phyloP scores from a whole-genome alignment of 2,113 vertebrate species.

The Hypanus sabinus region DNA sequence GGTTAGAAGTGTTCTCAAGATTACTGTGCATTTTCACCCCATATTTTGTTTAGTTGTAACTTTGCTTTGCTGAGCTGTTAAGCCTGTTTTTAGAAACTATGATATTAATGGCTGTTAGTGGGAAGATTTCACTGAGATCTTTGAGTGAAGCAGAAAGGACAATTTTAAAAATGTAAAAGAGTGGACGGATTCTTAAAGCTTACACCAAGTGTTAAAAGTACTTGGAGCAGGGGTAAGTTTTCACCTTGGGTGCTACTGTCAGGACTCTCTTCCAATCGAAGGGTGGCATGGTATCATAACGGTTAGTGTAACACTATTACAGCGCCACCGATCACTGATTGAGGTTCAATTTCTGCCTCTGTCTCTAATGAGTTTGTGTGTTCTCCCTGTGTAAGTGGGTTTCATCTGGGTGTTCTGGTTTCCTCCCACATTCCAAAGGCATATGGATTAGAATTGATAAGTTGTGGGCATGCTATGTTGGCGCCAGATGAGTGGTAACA shows the following conservation, averaged over 20 bases:
- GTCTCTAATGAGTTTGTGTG: too few relatives aligned
- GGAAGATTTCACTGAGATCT: not conserved
- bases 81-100: not conserved
- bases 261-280: not conserved
- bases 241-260: not conserved
- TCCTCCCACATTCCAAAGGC: too few relatives aligned
- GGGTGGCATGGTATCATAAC: too few relatives aligned
- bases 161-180: not conserved
- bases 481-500: too few relatives aligned
- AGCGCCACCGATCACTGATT: too few relatives aligned
- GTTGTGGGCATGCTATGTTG: too few relatives aligned
- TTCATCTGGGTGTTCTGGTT: too few relatives aligned
- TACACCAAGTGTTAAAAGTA: not conserved
- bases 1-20: not conserved
- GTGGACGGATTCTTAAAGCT: not conserved
- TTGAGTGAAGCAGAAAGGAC: not conserved
- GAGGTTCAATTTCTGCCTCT: too few relatives aligned
- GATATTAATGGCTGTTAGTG: not conserved
- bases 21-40: not conserved
- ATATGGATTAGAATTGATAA: too few relatives aligned
- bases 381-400: too few relatives aligned
- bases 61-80: not conserved
- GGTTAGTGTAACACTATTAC: too few relatives aligned
- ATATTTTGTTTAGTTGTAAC: too few relatives aligned
- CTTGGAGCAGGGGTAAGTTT: not conserved